Evolutionary conservation across 2,797 vertebrate genomes (phyloP).

Genomic region (Garrulus glandarius): DNA sequence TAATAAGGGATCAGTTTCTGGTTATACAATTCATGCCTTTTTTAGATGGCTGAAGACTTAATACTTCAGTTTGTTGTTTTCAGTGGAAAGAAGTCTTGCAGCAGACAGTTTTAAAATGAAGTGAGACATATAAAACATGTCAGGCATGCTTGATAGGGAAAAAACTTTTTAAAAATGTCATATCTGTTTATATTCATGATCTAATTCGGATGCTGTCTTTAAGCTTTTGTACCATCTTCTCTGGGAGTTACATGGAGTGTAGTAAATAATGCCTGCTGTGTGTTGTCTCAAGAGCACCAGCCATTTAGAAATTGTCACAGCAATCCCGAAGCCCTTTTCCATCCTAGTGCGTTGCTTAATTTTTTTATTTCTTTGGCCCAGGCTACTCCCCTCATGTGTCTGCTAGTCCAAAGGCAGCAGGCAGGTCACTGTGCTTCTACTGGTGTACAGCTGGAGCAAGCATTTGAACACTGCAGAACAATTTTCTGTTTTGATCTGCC

Average conservation of each 20-base stretch:
- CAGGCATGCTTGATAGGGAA: background rate
- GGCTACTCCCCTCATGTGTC: background rate
- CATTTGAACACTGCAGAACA: fast-evolving
- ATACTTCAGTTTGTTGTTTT: background rate
- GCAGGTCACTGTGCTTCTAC: background rate
- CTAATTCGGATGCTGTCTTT: background rate
- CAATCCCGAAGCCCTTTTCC: background rate
- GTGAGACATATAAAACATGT: background rate
- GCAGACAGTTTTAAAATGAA: background rate
- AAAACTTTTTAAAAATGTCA: background rate
- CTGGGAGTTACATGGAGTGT: background rate
- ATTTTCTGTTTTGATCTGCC: background rate
- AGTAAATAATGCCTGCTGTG: background rate
- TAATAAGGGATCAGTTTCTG: background rate
- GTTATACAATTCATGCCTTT: background rate
- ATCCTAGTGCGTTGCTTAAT: background rate
- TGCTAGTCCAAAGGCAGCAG: background rate
- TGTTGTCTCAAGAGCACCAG: background rate
- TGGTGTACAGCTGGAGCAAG: background rate
- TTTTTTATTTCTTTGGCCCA: background rate
- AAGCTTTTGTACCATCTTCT: background rate
- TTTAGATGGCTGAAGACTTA: background rate
- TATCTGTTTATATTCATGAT: background rate
- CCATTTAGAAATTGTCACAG: background rate
- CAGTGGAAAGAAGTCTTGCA: background rate